Evolutionary conservation across 2,113 vertebrate species (phyloP), one percentile per base, ranked within the genome.

Genomic region (Nibea coibor): DNA sequence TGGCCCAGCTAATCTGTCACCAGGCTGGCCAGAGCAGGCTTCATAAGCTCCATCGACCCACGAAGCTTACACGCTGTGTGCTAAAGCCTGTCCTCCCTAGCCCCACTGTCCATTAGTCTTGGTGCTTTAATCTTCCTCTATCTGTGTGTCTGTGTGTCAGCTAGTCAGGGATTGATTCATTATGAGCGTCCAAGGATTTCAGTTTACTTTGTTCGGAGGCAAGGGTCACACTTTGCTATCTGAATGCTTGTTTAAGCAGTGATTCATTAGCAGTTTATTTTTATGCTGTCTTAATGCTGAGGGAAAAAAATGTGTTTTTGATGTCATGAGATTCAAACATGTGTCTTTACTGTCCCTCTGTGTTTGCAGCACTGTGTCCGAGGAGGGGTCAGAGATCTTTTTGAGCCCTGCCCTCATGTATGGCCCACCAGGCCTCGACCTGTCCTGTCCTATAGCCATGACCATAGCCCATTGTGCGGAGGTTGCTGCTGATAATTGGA

Each of bases 391-490:
- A 0, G 96, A 96, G 89, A 95, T 97, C 67, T 95, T 97, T 20
- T 84, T 98, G 80, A 96, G 97, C 62, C 97, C 97, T 0, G 96
- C 96, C 58, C 96, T 98, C 48, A 97, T 95, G 0, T 99, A 97
- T 2, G 97, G 97, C 4, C 97, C 97, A 1, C 91, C 95, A 0
- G 97, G 97, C 50, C 87, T 97, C 24, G 85, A 93, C 0, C 92
- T 96, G 59, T 95, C 95, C 91, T 97, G 95, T 0, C 97, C 97
- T 0, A 93, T 96, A 6, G 97, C 97, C 51, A 82, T 98, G 95
- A 98, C 96, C 14, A 95, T 98, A 19, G 96, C 97, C 0, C 97
- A 98, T 86, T 97, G 97, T 20, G 97, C 96, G 0, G 95, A 97
- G 17, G 95, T 94, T 0, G 95, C 94, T 8, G 82, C 94, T 0